Evolutionary conservation across 2,888 invertebrate genomes (phyloP).

Genomic region (Papilio protenor): DNA sequence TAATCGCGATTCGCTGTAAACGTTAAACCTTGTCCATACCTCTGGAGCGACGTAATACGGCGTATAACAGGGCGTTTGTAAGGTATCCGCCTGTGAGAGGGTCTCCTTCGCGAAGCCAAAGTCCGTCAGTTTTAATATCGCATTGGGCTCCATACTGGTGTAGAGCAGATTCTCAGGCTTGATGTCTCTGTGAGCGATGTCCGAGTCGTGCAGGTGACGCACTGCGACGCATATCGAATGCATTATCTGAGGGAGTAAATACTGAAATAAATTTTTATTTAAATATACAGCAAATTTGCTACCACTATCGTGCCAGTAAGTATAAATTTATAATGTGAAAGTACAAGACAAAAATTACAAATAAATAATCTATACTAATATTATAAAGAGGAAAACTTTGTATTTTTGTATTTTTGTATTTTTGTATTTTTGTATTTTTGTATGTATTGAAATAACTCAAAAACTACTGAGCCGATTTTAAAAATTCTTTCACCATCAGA

Average conservation of each 20-base stretch:
- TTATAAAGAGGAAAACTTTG: too few species aligned
- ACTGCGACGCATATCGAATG: conserved; percentile 98
- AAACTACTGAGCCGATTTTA: too few species aligned
- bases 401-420: too few species aligned
- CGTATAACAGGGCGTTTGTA: conserved; percentile 99
- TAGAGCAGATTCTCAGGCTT: conserved; percentile 99
- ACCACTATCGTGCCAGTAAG: not conserved
- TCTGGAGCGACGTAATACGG: conserved; percentile 96
- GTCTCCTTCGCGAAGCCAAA: conserved; percentile 99
- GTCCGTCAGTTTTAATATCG: conserved; percentile 97
- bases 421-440: too few species aligned
- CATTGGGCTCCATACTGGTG: conserved; percentile 88
- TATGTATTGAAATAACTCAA: too few species aligned
- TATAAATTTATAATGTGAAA: too few species aligned
- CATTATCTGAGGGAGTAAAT: conserved; percentile 89
- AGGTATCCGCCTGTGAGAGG: conserved; percentile 89
- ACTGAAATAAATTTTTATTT: conserved; percentile 33
- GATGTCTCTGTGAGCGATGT: conserved; percentile 98
- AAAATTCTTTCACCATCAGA: too few species aligned
- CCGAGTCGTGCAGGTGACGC: conserved; percentile 95
- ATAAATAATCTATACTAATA: too few species aligned
- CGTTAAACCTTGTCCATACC: conserved; percentile 55
- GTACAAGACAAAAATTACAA: too few species aligned
- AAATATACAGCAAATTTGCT: not conserved
- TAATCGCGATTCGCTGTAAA: not conserved